phyloP scores from a whole-genome alignment of 2,797 vertebrate genomes.

The Urocyon cinereoargenteus region DNA sequence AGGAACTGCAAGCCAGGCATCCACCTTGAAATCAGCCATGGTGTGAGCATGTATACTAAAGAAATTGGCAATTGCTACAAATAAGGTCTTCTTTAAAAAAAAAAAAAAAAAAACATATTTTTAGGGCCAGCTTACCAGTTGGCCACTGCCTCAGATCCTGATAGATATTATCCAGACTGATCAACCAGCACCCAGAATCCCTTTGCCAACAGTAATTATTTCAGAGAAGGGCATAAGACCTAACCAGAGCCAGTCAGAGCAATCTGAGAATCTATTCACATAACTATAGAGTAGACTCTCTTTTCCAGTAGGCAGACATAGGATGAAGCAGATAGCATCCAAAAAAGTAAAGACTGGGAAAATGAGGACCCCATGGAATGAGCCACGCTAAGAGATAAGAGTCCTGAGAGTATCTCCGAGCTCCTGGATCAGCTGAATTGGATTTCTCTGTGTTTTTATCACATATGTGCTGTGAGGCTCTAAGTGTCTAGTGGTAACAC shows the following conservation, averaged over 20 bases:
- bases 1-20: background rate
- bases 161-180: background rate
- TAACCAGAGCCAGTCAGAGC: background rate
- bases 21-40: background rate
- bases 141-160: background rate
- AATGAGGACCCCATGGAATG: background rate
- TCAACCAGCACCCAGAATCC: background rate
- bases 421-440: background rate
- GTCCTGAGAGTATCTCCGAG: background rate
- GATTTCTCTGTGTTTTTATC: slow-evolving; percentile 6
- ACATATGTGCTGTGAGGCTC: background rate
- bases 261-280: background rate
- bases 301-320: background rate
- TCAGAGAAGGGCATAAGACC: background rate
- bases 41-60: background rate
- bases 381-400: background rate
- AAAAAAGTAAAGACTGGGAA: background rate
- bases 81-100: background rate
- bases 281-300: background rate
- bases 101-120: background rate
- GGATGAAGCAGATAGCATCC: background rate
- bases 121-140: background rate
- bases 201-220: background rate
- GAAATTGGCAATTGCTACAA: background rate
- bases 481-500: background rate